Conservation (phyloP, 2,113 vertebrate genomes). For the Dromas ardeola region DNA sequence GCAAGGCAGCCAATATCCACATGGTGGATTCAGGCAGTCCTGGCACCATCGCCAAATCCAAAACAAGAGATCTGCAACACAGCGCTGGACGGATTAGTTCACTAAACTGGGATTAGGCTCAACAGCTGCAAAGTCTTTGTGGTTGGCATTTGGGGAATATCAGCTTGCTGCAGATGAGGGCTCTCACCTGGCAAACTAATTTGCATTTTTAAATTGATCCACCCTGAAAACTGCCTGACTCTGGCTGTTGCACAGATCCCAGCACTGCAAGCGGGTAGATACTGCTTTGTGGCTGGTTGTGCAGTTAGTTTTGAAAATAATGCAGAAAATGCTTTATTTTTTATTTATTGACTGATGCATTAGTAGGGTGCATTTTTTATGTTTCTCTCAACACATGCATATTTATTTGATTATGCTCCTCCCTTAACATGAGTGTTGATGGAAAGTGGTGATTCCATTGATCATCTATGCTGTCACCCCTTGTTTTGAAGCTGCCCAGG, state of each 20-base stretch:
- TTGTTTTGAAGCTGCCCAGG: neutral
- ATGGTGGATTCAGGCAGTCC: neutral
- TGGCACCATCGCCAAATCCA: neutral
- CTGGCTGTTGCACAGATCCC: neutral
- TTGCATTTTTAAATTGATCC: slow-evolving; percentile 15
- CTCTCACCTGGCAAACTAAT: slow-evolving; percentile 55
- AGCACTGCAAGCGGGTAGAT: neutral
- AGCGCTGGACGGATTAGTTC: neutral
- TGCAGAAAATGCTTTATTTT: neutral
- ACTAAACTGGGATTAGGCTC: slow-evolving; percentile 5
- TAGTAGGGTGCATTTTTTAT: neutral
- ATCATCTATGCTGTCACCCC: slow-evolving; percentile 10
- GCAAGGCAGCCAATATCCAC: neutral
- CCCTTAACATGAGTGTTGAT: neutral
- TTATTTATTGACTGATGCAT: slow-evolving; percentile 30
- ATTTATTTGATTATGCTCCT: slow-evolving; percentile 26
- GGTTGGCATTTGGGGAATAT: neutral
- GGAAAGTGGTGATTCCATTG: slow-evolving; percentile 1
- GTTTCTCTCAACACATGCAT: neutral
- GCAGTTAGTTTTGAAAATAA: neutral
- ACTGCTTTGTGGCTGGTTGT: neutral
- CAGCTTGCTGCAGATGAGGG: neutral
- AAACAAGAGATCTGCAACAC: neutral
- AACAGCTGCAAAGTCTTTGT: slow-evolving; percentile 13
- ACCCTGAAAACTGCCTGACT: neutral